These are phyloP conservation scores for Vidua macroura DNA, from an alignment of 2,113 vertebrate species.

Conservation along the genomic window DNA sequence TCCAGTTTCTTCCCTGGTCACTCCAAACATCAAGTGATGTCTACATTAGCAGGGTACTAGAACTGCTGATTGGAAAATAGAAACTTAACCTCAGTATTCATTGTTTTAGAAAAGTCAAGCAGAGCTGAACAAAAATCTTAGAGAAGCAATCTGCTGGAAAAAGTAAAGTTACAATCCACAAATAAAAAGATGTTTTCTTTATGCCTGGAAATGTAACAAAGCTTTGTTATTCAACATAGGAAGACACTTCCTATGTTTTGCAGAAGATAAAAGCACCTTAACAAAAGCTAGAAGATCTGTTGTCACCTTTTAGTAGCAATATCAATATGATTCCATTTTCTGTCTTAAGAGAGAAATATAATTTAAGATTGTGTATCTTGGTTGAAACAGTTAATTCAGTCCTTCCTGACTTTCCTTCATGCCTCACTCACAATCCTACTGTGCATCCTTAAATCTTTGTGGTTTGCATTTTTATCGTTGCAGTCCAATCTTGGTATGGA, in stretches of 20 bases:
- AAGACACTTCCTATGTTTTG: background rate
- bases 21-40: background rate
- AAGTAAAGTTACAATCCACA: background rate
- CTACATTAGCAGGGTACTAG: background rate
- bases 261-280: background rate
- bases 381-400: background rate
- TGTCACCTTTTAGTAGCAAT: background rate
- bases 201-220: background rate
- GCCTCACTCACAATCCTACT: background rate
- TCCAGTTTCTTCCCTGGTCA: background rate
- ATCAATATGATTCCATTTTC: background rate
- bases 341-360: background rate
- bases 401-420: constrained; percentile 5
- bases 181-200: background rate
- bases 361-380: background rate
- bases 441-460: background rate
- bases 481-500: background rate
- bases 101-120: background rate
- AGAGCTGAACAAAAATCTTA: background rate
- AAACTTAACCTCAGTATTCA: background rate
- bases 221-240: background rate
- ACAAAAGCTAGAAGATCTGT: background rate
- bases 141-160: background rate
- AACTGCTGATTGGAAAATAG: background rate
- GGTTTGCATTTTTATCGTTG: background rate